These are phyloP conservation scores for Capricornis sumatraensis DNA, from an alignment of 2,113 vertebrate genomes.

Conservation along the genomic window DNA sequence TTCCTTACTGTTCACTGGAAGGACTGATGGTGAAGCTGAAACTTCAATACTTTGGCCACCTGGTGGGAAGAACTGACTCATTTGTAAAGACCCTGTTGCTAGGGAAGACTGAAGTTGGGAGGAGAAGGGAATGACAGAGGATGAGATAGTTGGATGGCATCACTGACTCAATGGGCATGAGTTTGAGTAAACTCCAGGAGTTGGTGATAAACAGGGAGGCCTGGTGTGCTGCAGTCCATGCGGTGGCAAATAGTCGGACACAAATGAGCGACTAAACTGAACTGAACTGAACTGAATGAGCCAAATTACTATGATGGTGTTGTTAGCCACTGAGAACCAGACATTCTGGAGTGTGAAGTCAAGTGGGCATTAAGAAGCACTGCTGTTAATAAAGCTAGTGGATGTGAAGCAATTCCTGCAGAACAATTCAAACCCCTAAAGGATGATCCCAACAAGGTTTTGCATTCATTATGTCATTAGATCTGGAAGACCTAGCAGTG, in stretches of 20 bases:
- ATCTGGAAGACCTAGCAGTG: neutral
- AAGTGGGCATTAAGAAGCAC: neutral
- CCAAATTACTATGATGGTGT: neutral
- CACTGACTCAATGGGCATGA: neutral
- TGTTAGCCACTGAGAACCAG: neutral
- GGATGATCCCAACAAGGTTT: neutral
- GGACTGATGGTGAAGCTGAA: neutral
- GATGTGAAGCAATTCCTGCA: neutral
- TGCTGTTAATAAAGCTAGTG: neutral
- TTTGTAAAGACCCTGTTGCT: neutral
- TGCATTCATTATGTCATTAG: neutral
- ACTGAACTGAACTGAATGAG: neutral
- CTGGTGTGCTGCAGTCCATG: neutral
- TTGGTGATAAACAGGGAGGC: neutral
- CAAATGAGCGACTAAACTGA: fast-evolving
- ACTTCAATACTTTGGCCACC: neutral
- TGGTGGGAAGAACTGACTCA: neutral
- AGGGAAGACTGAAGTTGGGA: neutral
- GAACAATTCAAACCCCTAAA: neutral
- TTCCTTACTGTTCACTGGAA: neutral
- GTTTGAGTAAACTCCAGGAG: neutral
- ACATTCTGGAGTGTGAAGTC: neutral
- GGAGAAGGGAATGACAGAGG: neutral
- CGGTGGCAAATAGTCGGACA: neutral
- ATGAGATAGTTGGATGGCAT: neutral